Percentiles rank a stretch among this genome's conserved stretches.
Conservation (phyloP, 2,797 vertebrate genomes). For the Channa striata region DNA sequence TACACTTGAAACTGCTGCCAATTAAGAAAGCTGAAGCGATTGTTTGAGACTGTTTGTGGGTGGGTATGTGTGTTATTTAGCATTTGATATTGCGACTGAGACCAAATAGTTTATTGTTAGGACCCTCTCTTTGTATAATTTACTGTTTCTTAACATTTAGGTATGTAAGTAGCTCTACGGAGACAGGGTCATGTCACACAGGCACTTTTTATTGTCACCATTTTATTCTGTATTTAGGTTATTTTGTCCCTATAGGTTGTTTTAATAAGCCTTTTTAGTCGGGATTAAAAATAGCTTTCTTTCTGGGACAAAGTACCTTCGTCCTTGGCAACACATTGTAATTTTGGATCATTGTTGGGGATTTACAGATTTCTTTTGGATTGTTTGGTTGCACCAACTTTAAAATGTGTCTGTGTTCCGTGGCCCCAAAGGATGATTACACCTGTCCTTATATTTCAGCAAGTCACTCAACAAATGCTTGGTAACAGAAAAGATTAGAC, state of each 20-base stretch:
- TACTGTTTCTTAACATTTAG: slow-evolving; percentile 51
- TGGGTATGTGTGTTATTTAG: slow-evolving; percentile 35
- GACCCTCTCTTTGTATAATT: slow-evolving; percentile 59
- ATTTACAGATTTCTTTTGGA: neutral
- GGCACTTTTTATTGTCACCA: slow-evolving; percentile 41
- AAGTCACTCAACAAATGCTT: slow-evolving; percentile 29
- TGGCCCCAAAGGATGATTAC: slow-evolving; percentile 12
- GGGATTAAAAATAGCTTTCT: neutral
- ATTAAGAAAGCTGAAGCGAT: slow-evolving; percentile 36
- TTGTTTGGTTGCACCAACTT: slow-evolving; percentile 14
- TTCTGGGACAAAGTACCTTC: neutral
- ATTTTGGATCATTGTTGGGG: neutral
- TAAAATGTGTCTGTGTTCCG: slow-evolving; percentile 43
- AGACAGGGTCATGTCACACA: slow-evolving; percentile 34
- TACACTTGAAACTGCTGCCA: slow-evolving; percentile 74
- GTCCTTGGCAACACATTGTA: neutral
- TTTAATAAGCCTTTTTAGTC: slow-evolving; percentile 10
- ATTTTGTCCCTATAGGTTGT: slow-evolving; percentile 11
- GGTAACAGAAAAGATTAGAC: slow-evolving; percentile 17
- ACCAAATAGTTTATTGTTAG: slow-evolving; percentile 75
- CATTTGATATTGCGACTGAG: slow-evolving; percentile 70
- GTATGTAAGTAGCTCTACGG: slow-evolving; percentile 26
- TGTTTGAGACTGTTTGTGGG: slow-evolving; percentile 10
- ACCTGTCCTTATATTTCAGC: slow-evolving; percentile 3
- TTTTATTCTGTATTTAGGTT: slow-evolving; percentile 1